Conservation (phyloP, 2,113 vertebrate species). For the Gasterosteus aculeatus region DNA sequence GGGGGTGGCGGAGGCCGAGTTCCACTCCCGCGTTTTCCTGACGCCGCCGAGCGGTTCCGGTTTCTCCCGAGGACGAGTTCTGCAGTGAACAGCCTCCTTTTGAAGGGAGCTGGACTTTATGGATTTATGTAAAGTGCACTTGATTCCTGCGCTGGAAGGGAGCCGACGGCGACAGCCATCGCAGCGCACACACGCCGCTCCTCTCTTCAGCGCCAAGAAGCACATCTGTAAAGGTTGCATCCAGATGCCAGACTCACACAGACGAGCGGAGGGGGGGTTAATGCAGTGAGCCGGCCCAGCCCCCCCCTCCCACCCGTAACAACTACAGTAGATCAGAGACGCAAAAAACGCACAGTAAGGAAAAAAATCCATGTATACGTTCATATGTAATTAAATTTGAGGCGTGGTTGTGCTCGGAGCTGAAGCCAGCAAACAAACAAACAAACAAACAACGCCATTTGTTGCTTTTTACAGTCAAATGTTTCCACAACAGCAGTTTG, state of each 20-base stretch:
- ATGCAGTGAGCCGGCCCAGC: too few relatives aligned
- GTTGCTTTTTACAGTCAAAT: neutral
- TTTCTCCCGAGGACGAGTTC: conserved; percentile 21
- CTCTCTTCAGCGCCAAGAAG: neutral
- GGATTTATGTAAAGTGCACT: conserved; percentile 55
- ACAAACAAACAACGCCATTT: too few relatives aligned
- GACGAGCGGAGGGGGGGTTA: too few relatives aligned
- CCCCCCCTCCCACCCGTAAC: too few relatives aligned
- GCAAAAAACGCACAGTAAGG: too few relatives aligned
- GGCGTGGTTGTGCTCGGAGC: neutral
- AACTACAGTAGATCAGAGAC: too few relatives aligned
- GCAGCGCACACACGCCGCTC: conserved; percentile 20
- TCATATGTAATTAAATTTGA: neutral
- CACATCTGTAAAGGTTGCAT: conserved; percentile 20
- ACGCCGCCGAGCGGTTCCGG: neutral
- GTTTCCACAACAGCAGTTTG: neutral
- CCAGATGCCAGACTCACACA: too few relatives aligned
- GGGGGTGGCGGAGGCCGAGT: conserved; percentile 19
- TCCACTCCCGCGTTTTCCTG: conserved; percentile 48
- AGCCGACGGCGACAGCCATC: conserved; percentile 53
- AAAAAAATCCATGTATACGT: neutral
- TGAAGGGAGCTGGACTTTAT: conserved; percentile 43
- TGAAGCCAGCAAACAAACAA: neutral
- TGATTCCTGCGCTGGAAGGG: conserved; percentile 43
- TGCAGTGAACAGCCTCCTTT: conserved; percentile 33